These are phyloP conservation scores for Pteruthius melanotis DNA, from an alignment of 2,113 vertebrate species.

Conservation along the genomic window DNA sequence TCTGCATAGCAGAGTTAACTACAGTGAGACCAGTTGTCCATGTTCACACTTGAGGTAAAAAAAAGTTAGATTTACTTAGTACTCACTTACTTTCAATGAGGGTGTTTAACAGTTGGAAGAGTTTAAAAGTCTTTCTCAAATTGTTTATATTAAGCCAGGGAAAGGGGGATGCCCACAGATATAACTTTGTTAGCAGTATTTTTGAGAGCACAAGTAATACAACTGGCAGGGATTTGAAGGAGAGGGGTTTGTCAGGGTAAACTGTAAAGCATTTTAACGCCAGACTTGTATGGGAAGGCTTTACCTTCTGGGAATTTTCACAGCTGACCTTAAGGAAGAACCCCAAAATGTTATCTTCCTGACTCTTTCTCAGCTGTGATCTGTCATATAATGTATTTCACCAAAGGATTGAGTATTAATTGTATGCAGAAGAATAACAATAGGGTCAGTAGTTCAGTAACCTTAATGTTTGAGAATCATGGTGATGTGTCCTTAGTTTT, in stretches of 20 bases:
- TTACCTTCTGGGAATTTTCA: not conserved
- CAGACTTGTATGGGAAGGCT: not conserved
- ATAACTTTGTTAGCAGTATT: not conserved
- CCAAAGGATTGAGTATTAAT: not conserved
- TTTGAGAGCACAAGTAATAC: not conserved
- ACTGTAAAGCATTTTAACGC: not conserved
- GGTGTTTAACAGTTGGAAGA: not conserved
- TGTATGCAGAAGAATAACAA: not conserved
- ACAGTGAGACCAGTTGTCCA: not conserved
- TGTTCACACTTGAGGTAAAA: not conserved
- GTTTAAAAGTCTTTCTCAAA: not conserved
- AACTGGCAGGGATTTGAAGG: not conserved
- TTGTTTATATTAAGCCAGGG: not conserved
- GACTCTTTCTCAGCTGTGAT: not conserved
- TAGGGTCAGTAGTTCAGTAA: not conserved
- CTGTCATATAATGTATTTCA: not conserved
- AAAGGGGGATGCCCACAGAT: too few species aligned
- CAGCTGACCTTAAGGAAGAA: not conserved
- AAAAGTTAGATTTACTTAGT: not conserved
- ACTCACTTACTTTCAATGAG: not conserved
- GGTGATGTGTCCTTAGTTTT: not conserved
- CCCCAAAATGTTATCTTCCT: not conserved
- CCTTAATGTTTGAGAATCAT: not conserved
- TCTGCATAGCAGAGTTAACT: not conserved
- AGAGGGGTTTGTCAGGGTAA: not conserved